Base-by-base conservation (phyloP, 2,888 invertebrate genomes). In the Ethmia dodecea region DNA sequence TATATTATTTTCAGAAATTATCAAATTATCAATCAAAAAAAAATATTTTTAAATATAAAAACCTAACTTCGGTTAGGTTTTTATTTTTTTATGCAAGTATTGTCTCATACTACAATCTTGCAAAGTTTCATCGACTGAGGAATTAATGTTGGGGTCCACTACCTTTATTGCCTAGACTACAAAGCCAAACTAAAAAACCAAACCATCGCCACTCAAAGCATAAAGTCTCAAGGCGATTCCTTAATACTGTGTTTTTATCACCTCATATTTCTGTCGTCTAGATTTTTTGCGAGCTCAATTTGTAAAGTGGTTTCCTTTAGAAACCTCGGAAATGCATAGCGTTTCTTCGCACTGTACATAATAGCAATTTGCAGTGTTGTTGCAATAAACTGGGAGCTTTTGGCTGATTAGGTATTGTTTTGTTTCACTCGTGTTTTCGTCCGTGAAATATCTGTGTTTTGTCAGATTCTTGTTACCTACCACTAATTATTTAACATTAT, bases 291-390 rank as follows among this genome's bases (percentile, higher is more conserved):
- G 25, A 28, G 22, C 32, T 29, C 37, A 33, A 37, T 37, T 31
- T 37, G 37, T 37, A 37, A 37, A 36, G 36, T 36, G 36, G 36
- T 31, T 31, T 13, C 10, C 13, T 28, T 18, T 30, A 11, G 30
- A 31, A 36, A 36, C 36, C 31, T 16, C 32, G 28, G 29, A 25
- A 35, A 33, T 37, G 37, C 37, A 37, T 29, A 15, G 29, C 20
- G 15, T 13, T 28, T 28, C 22, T 22, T 15, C 10, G n/a, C 5
- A 22, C 22, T 22, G 13, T 20, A 12, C 20, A 30, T 30, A 30
- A 20, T 30, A 15, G 20, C 27, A 20, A 13, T 31, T 24, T 12
- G 24, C 31, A 31, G 5, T 31, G 24, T 31, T 31, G 27, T 27
- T 36, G 26, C 15, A 16, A 37, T 31, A 37, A 28, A 28, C 15